Evolutionary conservation across 1,140 invertebrate species (phyloP).

Genomic region (Drosophila albomicans): DNA sequence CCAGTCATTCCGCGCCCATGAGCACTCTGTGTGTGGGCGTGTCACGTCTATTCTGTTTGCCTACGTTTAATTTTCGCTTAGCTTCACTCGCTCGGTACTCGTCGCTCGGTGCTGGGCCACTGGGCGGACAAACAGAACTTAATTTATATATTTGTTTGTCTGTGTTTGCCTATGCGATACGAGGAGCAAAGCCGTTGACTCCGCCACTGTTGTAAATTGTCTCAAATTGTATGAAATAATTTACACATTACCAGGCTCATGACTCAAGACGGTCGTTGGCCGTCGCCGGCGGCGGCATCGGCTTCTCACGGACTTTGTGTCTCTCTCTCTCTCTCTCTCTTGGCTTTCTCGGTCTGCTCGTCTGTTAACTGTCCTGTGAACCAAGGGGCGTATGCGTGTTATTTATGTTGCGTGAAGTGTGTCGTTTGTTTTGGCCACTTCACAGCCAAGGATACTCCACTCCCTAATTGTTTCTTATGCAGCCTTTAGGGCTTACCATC

Average conservation of each 20-base stretch:
- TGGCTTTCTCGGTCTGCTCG: conserved; percentile 25
- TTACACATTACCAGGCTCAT: conserved; percentile 78
- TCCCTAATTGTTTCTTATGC: conserved; percentile 79
- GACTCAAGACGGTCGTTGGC: conserved; percentile 65
- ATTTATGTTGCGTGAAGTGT: conserved; percentile 79
- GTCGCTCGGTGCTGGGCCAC: background rate
- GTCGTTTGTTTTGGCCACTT: conserved; percentile 79
- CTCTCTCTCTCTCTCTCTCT: background rate
- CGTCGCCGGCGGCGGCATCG: conserved; percentile 25
- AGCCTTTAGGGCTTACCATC: conserved; percentile 54
- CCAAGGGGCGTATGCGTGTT: conserved; percentile 77
- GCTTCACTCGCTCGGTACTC: background rate
- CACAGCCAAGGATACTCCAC: conserved; percentile 62
- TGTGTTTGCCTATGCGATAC: conserved; percentile 62
- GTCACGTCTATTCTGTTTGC: conserved; percentile 55
- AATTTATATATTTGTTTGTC: conserved; percentile 72
- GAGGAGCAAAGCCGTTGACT: conserved; percentile 50
- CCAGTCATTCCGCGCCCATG: background rate
- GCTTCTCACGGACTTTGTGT: conserved; percentile 8
- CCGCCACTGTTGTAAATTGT: conserved; percentile 74
- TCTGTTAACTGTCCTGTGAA: conserved; percentile 60
- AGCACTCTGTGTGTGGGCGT: conserved; percentile 4
- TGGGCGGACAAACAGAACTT: conserved; percentile 62
- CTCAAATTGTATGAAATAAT: conserved; percentile 80
- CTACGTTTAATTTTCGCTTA: conserved; percentile 72